Evolutionary conservation across 2,113 vertebrate species (phyloP).

Genomic region (Entelurus aequoreus): DNA sequence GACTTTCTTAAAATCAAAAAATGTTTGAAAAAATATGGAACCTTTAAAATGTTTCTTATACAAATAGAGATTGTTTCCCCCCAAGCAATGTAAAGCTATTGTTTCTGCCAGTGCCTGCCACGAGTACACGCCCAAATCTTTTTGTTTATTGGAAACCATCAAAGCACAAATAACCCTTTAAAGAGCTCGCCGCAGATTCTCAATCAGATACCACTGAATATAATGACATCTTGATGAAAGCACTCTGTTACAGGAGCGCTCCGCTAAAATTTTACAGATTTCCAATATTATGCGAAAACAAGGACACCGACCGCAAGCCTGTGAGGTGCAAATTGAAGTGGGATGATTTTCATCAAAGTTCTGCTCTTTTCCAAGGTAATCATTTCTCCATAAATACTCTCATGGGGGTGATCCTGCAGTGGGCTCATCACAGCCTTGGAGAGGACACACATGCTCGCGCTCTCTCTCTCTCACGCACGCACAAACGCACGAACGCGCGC

Average conservation of each 20-base stretch:
- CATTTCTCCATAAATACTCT: conserved; percentile 60
- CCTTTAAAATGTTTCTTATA: background rate
- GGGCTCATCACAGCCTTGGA: conserved; percentile 48
- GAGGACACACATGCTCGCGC: conserved; percentile 13
- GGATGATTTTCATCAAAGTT: conserved; percentile 67
- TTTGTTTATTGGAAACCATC: conserved; percentile 6
- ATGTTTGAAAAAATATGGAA: too few species aligned
- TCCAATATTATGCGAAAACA: conserved; percentile 53
- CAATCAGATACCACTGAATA: conserved; percentile 21
- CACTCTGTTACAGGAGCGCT: conserved; percentile 17
- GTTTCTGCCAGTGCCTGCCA: conserved; percentile 4
- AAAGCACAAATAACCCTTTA: background rate
- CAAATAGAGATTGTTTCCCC: background rate
- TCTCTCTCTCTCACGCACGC: background rate
- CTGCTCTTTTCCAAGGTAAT: conserved; percentile 59
- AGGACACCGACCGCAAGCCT: conserved; percentile 35
- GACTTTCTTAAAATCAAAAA: too few species aligned
- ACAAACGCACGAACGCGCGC: conserved; percentile 1
- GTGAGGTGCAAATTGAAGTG: conserved; percentile 49
- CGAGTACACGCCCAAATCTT: conserved; percentile 2
- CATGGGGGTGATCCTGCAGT: conserved; percentile 47
- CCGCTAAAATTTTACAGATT: conserved; percentile 39
- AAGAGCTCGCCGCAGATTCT: conserved; percentile 8
- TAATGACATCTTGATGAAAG: conserved; percentile 34
- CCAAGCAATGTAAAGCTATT: background rate